A percentile compares a stretch with the other conserved stretches of the same genome.
phyloP scores from a whole-genome alignment of 37 sponge, comb jelly and placozoan species.

The Cladorhizidae sp. region DNA sequence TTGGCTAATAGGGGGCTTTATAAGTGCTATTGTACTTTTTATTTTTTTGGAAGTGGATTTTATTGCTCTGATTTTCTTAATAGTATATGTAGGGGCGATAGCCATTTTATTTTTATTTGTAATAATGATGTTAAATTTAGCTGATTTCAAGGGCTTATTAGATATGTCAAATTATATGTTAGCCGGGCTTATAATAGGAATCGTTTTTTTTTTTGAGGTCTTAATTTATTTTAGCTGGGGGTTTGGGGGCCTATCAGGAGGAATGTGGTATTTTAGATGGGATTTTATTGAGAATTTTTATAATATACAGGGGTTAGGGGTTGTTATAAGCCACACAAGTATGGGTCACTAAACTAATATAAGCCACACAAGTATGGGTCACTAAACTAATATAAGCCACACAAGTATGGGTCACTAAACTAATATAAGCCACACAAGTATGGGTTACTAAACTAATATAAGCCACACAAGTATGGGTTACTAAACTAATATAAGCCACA shows the following conservation, averaged over 20 bases:
- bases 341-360: too few species aligned
- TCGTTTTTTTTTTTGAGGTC: slow-evolving; percentile 65
- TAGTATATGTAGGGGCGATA: slow-evolving; percentile 81
- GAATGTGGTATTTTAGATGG: slow-evolving; percentile 14
- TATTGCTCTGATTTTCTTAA: slow-evolving; percentile 75
- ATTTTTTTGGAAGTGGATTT: slow-evolving; percentile 76
- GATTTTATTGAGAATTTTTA: slow-evolving; percentile 14
- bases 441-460: too few species aligned
- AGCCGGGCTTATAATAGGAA: slow-evolving; percentile 64
- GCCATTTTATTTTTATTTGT: slow-evolving; percentile 86
- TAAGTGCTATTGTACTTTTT: slow-evolving; percentile 69
- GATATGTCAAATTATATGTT: slow-evolving; percentile 71
- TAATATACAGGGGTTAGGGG: slow-evolving; percentile 74
- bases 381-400: too few species aligned
- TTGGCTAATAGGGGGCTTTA: slow-evolving; percentile 73
- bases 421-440: too few species aligned
- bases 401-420: too few species aligned
- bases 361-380: too few species aligned
- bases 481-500: too few species aligned
- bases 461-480: too few species aligned
- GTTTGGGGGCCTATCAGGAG: neutral
- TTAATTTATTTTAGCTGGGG: neutral
- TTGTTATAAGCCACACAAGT: too few species aligned
- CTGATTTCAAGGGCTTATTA: slow-evolving; percentile 47
- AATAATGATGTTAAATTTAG: slow-evolving; percentile 86